Conservation (phyloP, 1,140 invertebrate genomes). For the Heliconius hewitsoni region DNA sequence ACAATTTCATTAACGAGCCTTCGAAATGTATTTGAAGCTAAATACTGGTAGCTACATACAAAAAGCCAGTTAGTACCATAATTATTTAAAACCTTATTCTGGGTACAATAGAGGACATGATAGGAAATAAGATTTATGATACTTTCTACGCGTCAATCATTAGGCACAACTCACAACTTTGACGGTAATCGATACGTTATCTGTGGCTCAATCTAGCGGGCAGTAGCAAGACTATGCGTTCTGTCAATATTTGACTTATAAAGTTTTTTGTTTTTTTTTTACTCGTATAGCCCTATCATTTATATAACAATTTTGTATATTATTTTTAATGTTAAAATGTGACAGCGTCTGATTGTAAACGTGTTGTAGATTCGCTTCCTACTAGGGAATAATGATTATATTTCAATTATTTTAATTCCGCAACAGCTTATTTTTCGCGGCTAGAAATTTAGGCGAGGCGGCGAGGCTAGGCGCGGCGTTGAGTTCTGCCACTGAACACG, state of each 20-base stretch:
- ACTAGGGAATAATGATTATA: no score
- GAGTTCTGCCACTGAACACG: no score
- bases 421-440: no score
- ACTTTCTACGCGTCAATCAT: conserved; percentile 72
- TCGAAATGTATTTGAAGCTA: conserved; percentile 44
- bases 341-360: no score
- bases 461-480: no score
- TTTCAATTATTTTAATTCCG: no score
- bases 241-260: conserved; percentile 44
- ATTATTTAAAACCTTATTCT: conserved; percentile 5
- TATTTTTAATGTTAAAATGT: no score
- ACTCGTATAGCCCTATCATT: neutral
- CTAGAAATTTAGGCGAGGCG: no score
- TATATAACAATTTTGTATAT: no score
- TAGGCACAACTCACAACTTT: conserved; percentile 44
- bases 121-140: conserved; percentile 28
- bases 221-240: conserved; percentile 54
- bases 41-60: conserved; percentile 62
- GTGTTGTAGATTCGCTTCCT: no score
- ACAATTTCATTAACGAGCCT: conserved; percentile 64
- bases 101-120: neutral
- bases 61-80: neutral
- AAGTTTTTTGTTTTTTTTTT: conserved; percentile 21
- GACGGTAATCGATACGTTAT: conserved; percentile 69
- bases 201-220: conserved; percentile 62